A percentile compares a stretch with the other conserved stretches of the same genome.
Evolutionary conservation across 2,888 invertebrate species (phyloP).

Genomic region (Xanthia icteritia): DNA sequence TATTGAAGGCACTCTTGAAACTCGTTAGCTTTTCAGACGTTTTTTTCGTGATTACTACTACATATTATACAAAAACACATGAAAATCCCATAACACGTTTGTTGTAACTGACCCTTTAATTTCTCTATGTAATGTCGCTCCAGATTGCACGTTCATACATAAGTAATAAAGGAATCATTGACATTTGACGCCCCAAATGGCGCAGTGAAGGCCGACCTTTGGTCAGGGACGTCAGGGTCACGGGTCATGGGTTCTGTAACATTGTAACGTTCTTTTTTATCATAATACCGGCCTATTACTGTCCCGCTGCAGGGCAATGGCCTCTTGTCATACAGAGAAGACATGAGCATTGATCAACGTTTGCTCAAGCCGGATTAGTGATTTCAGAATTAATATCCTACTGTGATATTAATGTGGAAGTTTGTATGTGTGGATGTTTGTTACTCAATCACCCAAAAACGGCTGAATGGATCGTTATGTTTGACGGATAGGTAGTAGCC

Average conservation of each 20-base stretch:
- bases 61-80: neutral
- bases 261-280: neutral
- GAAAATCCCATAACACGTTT: neutral
- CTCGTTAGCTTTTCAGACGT: neutral
- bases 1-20: neutral
- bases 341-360: no score
- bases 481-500: no score
- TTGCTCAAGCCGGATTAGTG: neutral
- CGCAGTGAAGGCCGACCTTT: conserved; percentile 33
- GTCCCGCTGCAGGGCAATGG: no score
- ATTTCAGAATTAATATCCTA: neutral
- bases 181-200: conserved; percentile 39
- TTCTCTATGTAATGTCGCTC: neutral
- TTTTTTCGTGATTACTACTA: neutral
- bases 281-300: neutral
- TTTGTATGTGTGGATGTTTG: no score
- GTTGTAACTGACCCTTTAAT: neutral
- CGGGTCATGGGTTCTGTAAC: conserved; percentile 4
- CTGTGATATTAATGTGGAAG: no score
- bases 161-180: conserved; percentile 34
- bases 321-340: neutral
- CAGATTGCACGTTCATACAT: conserved; percentile 6
- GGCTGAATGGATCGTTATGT: no score
- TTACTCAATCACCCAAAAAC: no score
- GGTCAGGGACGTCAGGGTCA: conserved; percentile 27